These are phyloP conservation scores for Otocyon megalotis DNA, from an alignment of 2,113 vertebrate species.

Conservation along the genomic window DNA sequence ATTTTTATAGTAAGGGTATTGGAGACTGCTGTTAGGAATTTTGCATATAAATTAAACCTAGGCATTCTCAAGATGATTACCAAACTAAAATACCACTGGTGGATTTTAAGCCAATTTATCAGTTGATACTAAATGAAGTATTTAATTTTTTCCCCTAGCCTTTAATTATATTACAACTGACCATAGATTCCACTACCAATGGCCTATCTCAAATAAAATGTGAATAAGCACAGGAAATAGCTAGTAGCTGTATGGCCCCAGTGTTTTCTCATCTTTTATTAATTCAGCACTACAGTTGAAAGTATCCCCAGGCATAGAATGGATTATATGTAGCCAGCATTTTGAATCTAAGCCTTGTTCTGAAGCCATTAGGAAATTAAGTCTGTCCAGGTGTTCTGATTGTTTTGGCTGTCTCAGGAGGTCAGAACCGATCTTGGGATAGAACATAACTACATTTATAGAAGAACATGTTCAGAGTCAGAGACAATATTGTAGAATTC, in stretches of 20 bases:
- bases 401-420: neutral
- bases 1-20: neutral
- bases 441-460: neutral
- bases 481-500: neutral
- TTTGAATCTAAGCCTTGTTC: neutral
- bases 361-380: conserved; percentile 16
- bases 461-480: neutral
- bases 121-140: neutral
- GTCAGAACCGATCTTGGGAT: neutral
- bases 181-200: neutral
- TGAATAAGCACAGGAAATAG: neutral
- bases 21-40: neutral
- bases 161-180: neutral
- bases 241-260: neutral
- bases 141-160: neutral
- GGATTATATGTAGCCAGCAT: neutral
- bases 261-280: neutral
- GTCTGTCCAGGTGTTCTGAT: neutral
- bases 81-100: neutral
- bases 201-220: neutral
- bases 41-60: neutral
- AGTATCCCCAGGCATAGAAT: neutral
- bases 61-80: neutral
- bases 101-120: neutral
- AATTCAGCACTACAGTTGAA: neutral